Conservation (phyloP, 2,888 invertebrate species). For the Fragum fragum region DNA sequence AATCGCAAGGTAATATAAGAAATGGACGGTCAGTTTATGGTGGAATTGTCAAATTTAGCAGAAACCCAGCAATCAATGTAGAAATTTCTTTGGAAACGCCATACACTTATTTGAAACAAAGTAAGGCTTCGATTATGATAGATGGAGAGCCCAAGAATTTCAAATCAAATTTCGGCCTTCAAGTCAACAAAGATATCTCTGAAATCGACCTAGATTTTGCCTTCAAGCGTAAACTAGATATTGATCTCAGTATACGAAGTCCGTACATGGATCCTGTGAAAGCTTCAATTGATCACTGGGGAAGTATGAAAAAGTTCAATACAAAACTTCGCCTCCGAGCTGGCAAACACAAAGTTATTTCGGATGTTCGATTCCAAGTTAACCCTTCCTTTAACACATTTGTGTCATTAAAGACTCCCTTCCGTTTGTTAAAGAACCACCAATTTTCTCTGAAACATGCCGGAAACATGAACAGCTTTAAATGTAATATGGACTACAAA, state of each 20-base stretch:
- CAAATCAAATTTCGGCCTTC: slow-evolving; percentile 47
- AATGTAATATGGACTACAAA: slow-evolving; percentile 57
- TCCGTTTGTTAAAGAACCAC: slow-evolving; percentile 47
- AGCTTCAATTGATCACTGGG: slow-evolving; percentile 55
- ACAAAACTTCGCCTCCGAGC: slow-evolving; percentile 18
- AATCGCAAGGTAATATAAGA: slow-evolving; percentile 38
- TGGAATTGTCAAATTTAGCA: slow-evolving; percentile 41
- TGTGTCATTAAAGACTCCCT: slow-evolving; percentile 44
- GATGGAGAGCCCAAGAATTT: slow-evolving; percentile 49
- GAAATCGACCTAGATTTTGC: slow-evolving; percentile 43
- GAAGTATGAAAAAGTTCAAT: slow-evolving; percentile 36
- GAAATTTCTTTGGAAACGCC: slow-evolving; percentile 46
- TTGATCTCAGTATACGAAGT: slow-evolving; percentile 50
- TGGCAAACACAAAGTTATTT: slow-evolving; percentile 25
- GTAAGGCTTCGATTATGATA: slow-evolving; percentile 35
- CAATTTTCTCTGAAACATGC: slow-evolving; percentile 56
- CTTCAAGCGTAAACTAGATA: slow-evolving; percentile 37
- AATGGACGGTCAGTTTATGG: slow-evolving; percentile 17
- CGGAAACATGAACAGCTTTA: slow-evolving; percentile 45
- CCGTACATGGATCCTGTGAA: slow-evolving; percentile 50
- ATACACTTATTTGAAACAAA: slow-evolving; percentile 20
- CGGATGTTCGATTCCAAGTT: slow-evolving; percentile 41
- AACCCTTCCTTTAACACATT: slow-evolving; percentile 44
- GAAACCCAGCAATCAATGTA: slow-evolving; percentile 19
- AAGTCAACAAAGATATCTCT: slow-evolving; percentile 49